Conservation (phyloP, 2,888 invertebrate genomes). For the Oscheius sp. region DNA sequence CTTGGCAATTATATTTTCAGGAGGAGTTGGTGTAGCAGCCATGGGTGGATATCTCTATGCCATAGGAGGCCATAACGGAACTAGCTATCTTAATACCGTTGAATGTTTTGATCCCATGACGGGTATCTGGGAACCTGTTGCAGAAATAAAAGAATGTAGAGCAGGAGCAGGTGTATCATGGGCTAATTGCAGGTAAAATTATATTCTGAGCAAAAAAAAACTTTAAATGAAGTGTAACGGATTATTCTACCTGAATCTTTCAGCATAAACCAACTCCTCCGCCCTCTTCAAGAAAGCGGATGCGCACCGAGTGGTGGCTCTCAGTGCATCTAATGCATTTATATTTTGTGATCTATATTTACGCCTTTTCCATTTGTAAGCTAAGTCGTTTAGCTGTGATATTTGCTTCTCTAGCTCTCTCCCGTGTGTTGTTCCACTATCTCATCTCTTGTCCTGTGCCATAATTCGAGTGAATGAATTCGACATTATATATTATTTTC, state of each 20-base stretch:
- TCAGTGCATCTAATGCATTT: constrained; percentile 14
- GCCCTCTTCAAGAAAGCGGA: constrained; percentile 26
- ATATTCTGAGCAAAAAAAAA: not conserved
- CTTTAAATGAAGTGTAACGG: not conserved
- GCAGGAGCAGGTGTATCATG: constrained; percentile 66
- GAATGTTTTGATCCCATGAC: constrained; percentile 65
- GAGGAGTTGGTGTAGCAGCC: constrained; percentile 71
- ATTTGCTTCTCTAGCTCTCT: not conserved
- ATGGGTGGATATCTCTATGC: constrained; percentile 70
- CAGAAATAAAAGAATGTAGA: constrained; percentile 71
- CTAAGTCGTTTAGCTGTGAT: not conserved
- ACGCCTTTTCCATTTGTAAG: constrained; percentile 9
- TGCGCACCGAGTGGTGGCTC: constrained; percentile 27
- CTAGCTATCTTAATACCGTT: constrained; percentile 61
- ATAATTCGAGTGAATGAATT: constrained; percentile 12
- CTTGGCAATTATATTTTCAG: constrained; percentile 30
- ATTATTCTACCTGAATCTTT: not conserved
- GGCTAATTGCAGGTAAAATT: constrained; percentile 46
- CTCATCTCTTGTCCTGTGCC: constrained; percentile 15
- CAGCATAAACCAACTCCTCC: constrained; percentile 11
- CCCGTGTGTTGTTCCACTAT: not conserved
- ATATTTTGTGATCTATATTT: not conserved
- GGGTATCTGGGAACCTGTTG: constrained; percentile 71
- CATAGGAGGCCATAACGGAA: constrained; percentile 70
- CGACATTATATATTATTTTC: no score